Evolutionary conservation across 2,888 invertebrate genomes (phyloP).

Genomic region (Gari tellinella): DNA sequence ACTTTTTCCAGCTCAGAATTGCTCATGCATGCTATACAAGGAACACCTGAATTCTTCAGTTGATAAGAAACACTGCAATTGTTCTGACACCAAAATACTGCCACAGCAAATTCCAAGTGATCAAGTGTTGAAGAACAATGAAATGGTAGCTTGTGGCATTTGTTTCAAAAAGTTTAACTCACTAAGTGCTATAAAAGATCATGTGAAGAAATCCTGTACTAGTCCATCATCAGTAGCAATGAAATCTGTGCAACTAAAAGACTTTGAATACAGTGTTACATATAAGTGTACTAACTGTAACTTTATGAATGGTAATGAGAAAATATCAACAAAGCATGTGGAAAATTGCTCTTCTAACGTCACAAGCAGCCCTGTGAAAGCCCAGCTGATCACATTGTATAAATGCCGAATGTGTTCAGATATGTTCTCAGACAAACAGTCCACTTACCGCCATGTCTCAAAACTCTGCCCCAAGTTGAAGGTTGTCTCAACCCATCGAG

Average conservation of each 20-base stretch:
- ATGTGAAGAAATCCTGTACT: constrained; percentile 61
- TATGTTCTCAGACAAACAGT: constrained; percentile 40
- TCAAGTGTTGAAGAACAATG: constrained; percentile 14
- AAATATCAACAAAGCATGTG: constrained; percentile 39
- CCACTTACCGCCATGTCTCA: constrained; percentile 43
- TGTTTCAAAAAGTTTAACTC: constrained; percentile 59
- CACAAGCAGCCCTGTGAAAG: constrained; percentile 21
- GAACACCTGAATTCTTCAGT: constrained; percentile 4
- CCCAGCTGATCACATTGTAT: constrained; percentile 25
- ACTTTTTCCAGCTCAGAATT: too few species aligned
- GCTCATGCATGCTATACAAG: neutral
- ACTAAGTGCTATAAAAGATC: constrained; percentile 56
- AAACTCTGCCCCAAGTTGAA: constrained; percentile 52
- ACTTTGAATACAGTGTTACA: constrained; percentile 31
- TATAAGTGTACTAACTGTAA: constrained; percentile 52
- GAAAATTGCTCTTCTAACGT: constrained; percentile 32
- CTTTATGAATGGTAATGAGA: constrained; percentile 39
- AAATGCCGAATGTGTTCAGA: constrained; percentile 55
- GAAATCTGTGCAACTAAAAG: constrained; percentile 9
- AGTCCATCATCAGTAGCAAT: neutral
- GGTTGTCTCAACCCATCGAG: constrained; percentile 22
- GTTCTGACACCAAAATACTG: neutral
- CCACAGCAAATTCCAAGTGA: too few species aligned
- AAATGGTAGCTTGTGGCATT: constrained; percentile 56
- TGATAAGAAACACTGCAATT: neutral